A percentile compares a stretch with the other conserved stretches of the same genome.
Conservation (phyloP, 2,888 invertebrate genomes). For the Eupithecia vulgata region DNA sequence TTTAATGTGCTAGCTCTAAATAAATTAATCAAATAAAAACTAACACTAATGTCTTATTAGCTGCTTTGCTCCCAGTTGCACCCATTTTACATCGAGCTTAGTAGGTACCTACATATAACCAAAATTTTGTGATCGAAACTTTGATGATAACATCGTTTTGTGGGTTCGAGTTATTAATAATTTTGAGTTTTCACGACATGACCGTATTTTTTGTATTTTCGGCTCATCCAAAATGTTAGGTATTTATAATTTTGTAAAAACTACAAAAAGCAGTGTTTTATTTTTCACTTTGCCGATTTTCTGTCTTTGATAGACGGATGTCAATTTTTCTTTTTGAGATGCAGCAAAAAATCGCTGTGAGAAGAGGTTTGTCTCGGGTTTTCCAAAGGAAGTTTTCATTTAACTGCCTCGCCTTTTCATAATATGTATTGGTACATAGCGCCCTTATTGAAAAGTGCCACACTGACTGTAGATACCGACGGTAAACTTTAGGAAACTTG, state of each 20-base stretch:
- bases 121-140: not conserved
- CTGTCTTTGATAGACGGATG: not conserved
- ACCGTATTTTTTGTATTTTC: not conserved
- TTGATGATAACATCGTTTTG: not conserved
- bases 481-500: too few species aligned
- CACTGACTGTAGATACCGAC: too few species aligned
- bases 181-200: slow-evolving; percentile 5
- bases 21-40: slow-evolving; percentile 16
- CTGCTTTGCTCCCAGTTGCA: slow-evolving; percentile 42
- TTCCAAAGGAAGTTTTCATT: not conserved
- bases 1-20: not conserved
- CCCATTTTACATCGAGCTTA: slow-evolving; percentile 41
- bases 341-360: not conserved
- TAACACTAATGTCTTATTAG: slow-evolving; percentile 44
- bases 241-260: not conserved
- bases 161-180: not conserved
- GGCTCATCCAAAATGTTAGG: not conserved
- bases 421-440: too few species aligned
- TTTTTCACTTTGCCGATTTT: not conserved
- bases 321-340: not conserved
- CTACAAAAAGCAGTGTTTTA: not conserved
- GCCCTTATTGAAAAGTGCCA: too few species aligned
- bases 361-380: not conserved
- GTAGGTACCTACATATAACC: not conserved
- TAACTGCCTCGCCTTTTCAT: too few species aligned